Evolutionary conservation across 2,113 vertebrate species (phyloP).

Genomic region (Nanorana parkeri): DNA sequence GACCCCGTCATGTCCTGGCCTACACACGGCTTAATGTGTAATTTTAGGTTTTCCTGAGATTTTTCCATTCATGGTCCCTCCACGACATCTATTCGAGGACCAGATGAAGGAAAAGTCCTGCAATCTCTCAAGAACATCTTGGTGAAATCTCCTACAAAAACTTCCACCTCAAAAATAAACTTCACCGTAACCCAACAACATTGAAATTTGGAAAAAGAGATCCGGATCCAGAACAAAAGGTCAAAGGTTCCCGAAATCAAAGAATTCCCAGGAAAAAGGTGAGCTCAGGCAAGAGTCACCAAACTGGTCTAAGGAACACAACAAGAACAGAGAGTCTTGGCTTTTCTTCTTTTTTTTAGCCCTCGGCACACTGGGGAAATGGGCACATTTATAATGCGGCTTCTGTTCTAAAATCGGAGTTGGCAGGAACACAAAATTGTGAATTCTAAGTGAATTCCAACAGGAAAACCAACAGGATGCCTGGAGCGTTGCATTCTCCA

Average conservation of each 20-base stretch:
- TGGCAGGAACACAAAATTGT: conserved; percentile 38
- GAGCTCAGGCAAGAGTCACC: neutral
- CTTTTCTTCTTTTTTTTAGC: too few relatives aligned
- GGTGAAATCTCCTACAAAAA: conserved; percentile 6
- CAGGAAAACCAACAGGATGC: conserved; percentile 46
- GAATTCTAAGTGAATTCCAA: conserved; percentile 9
- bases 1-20: too few relatives aligned
- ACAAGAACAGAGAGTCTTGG: neutral
- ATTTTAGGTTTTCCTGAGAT: too few relatives aligned
- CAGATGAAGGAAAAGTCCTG: conserved; percentile 8
- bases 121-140: conserved; percentile 9
- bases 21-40: too few relatives aligned
- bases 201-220: conserved; percentile 14
- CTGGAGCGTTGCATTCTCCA: conserved; percentile 8
- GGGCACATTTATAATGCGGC: neutral
- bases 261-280: conserved; percentile 24
- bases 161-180: conserved; percentile 42
- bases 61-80: neutral
- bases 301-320: conserved; percentile 13
- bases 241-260: conserved; percentile 22
- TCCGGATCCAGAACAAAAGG: conserved; percentile 32
- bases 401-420: conserved; percentile 33
- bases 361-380: neutral
- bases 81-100: conserved; percentile 5
- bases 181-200: neutral